These are phyloP conservation scores for Catharus fuscescens DNA, from an alignment of 2,113 vertebrate species.

Conservation along the genomic window DNA sequence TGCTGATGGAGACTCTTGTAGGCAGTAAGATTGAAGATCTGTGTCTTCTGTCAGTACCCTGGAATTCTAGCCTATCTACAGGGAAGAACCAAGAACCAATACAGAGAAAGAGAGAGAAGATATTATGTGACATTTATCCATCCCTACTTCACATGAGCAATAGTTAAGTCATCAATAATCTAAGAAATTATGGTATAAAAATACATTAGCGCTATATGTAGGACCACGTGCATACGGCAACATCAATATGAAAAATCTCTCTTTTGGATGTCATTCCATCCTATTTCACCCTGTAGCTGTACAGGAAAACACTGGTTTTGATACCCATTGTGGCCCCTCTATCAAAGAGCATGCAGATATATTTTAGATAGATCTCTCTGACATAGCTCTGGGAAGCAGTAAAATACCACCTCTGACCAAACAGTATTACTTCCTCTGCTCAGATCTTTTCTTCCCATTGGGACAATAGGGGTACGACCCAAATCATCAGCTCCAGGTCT, in stretches of 20 bases:
- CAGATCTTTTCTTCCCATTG: neutral
- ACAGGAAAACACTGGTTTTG: neutral
- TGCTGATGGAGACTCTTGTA: neutral
- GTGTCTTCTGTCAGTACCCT: neutral
- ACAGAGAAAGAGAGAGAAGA: neutral
- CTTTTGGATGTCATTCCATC: neutral
- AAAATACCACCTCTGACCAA: neutral
- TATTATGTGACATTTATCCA: neutral
- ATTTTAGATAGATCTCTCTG: neutral
- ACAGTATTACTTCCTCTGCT: neutral
- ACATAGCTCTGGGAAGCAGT: neutral
- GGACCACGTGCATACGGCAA: neutral
- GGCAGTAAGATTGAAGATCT: rapidly evolving
- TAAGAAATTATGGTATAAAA: neutral
- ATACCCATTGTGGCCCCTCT: neutral
- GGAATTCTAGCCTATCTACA: neutral
- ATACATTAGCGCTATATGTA: neutral
- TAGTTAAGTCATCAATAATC: neutral
- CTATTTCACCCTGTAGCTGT: neutral
- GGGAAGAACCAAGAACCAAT: neutral
- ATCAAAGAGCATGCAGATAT: neutral
- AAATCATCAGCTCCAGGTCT: neutral
- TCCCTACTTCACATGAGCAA: neutral
- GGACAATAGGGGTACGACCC: neutral
- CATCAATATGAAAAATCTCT: neutral